Evolutionary conservation across 2,888 invertebrate species (phyloP).

Genomic region (Gasteruption jaculator): DNA sequence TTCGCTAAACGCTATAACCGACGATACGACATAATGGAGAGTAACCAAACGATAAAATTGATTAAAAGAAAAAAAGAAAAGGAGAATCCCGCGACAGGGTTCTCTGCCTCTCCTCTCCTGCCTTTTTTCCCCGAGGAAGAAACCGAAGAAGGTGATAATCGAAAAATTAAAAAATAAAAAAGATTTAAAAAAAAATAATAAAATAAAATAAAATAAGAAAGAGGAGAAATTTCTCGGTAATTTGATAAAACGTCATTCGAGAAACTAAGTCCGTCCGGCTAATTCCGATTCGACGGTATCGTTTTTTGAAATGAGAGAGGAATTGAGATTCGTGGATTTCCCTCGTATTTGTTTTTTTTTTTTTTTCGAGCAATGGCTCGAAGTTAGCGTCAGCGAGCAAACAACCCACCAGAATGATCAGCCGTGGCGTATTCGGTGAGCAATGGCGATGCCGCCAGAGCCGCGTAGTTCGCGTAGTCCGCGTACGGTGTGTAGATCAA

Average conservation of each 20-base stretch:
- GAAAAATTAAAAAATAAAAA: not conserved
- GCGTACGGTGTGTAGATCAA: slow-evolving; percentile 86
- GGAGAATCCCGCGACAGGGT: no score
- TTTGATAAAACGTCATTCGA: no score
- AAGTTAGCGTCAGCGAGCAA: slow-evolving; percentile 71
- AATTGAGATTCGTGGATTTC: no score
- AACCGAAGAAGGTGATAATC: not conserved
- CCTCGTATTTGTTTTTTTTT: slow-evolving; percentile 1
- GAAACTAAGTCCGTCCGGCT: no score
- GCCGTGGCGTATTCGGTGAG: slow-evolving; percentile 80
- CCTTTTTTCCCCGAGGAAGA: not conserved
- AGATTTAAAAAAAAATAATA: slow-evolving; percentile 3
- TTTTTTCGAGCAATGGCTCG: slow-evolving; percentile 31
- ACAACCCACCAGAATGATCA: slow-evolving; percentile 95
- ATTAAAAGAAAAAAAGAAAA: not conserved
- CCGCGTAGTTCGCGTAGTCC: slow-evolving; percentile 88
- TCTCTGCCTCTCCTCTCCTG: no score
- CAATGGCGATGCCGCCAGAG: slow-evolving; percentile 73
- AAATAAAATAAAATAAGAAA: slow-evolving; percentile 3
- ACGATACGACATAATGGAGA: not conserved
- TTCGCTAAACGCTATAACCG: not conserved
- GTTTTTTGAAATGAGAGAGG: no score
- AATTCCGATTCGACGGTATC: no score
- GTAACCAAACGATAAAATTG: not conserved
- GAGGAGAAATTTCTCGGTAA: no score